Evolutionary conservation across 2,113 vertebrate genomes (phyloP).

Genomic region (Tragelaphus buxtoni): DNA sequence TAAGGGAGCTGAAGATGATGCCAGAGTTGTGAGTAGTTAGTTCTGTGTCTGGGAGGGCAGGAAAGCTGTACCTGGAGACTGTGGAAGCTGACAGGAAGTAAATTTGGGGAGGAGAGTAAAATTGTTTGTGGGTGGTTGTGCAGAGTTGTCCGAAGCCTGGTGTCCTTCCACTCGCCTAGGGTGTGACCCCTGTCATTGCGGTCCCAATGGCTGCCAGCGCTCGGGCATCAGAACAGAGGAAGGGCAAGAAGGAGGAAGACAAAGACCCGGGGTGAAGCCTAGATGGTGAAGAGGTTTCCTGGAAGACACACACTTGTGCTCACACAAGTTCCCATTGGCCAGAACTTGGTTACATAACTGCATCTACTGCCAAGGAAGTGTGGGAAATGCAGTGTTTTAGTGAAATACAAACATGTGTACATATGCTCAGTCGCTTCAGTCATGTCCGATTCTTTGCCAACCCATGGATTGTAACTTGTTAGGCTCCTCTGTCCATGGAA

Average conservation of each 20-base stretch:
- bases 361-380: not conserved
- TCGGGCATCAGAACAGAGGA: not conserved
- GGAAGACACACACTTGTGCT: not conserved
- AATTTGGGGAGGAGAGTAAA: not conserved
- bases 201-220: not conserved
- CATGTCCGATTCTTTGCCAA: not conserved
- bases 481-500: not conserved
- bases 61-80: not conserved
- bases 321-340: not conserved
- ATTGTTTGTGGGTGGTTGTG: not conserved
- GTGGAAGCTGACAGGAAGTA: not conserved
- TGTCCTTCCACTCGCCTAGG: not conserved
- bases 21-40: not conserved
- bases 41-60: not conserved
- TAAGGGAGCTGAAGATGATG: not conserved
- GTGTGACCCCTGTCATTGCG: not conserved
- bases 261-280: not conserved
- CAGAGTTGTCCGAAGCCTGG: not conserved
- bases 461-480: not conserved
- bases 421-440: not conserved
- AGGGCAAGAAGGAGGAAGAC: not conserved
- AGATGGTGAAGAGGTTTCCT: not conserved
- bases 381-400: not conserved
- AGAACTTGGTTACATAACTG: not conserved
- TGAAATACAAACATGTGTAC: not conserved